Conservation (phyloP, 2,797 vertebrate species). For the Danio jaintianensis region DNA sequence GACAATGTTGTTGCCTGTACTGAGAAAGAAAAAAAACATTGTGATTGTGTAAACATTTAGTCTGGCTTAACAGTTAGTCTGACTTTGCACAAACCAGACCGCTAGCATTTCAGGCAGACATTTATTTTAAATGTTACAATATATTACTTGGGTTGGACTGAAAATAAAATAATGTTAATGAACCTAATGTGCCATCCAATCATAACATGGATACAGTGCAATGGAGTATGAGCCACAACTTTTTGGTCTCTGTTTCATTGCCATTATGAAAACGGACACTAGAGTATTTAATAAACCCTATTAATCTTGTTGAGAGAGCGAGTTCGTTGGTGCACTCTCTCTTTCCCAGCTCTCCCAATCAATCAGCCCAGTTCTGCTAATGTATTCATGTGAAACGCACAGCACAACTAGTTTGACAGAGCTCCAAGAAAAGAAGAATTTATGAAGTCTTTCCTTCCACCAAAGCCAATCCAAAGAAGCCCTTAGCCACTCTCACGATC, state of each 20-base stretch:
- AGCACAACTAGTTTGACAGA: conserved; percentile 83
- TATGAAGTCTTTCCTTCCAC: conserved; percentile 78
- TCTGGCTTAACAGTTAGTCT: neutral
- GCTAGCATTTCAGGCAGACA: neutral
- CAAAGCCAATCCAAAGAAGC: conserved; percentile 71
- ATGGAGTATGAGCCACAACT: conserved; percentile 69
- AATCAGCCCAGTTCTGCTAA: conserved; percentile 78
- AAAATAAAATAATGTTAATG: neutral
- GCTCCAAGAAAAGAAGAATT: conserved; percentile 83
- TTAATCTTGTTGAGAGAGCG: conserved; percentile 82
- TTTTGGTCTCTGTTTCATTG: conserved; percentile 78
- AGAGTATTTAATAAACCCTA: conserved; percentile 86
- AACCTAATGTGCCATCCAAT: neutral
- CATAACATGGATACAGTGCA: conserved; percentile 65
- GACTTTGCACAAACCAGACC: neutral
- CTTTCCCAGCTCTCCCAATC: conserved; percentile 77
- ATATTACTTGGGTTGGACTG: neutral
- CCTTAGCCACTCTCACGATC: conserved; percentile 60
- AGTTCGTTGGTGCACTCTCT: conserved; percentile 77
- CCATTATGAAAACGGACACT: conserved; percentile 82
- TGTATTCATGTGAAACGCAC: conserved; percentile 81
- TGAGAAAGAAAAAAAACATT: no score
- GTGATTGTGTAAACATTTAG: no score
- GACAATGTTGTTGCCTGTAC: no score
- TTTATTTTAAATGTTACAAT: neutral